Evolutionary conservation across 2,888 invertebrate genomes (phyloP).

Genomic region (Cephus runcator): DNA sequence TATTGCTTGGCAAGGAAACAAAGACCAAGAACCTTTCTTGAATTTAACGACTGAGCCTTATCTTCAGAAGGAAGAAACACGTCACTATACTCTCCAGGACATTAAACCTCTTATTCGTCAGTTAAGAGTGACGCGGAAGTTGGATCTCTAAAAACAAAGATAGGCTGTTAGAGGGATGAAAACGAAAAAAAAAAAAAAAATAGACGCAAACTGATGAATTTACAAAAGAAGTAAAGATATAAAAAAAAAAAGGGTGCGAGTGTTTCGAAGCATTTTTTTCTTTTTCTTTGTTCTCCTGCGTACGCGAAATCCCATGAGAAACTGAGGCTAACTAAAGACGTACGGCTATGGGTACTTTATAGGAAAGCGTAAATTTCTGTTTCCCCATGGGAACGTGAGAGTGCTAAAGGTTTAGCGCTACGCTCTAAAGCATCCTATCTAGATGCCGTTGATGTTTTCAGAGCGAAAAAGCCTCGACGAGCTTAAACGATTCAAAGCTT

Average conservation of each 20-base stretch:
- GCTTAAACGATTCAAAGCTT: slow-evolving; percentile 41
- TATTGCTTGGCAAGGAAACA: background rate
- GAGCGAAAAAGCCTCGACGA: slow-evolving; percentile 30
- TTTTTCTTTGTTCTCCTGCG: background rate
- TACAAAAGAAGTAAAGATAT: background rate
- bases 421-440: slow-evolving; percentile 19
- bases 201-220: background rate
- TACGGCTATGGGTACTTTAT: background rate
- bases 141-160: background rate
- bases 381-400: background rate
- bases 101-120: background rate
- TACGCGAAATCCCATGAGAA: background rate
- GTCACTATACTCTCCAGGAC: background rate
- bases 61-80: background rate
- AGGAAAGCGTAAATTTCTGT: background rate
- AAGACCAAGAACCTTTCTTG: background rate
- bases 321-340: background rate
- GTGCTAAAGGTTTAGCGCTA: background rate
- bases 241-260: too few species aligned
- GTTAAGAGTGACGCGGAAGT: background rate
- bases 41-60: background rate
- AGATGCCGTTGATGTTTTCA: slow-evolving; percentile 32
- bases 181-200: too few species aligned
- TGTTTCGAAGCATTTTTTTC: background rate
- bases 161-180: too few species aligned